Evolutionary conservation across 2,888 invertebrate species (phyloP).

Genomic region (Brachypalpus laphriformis): DNA sequence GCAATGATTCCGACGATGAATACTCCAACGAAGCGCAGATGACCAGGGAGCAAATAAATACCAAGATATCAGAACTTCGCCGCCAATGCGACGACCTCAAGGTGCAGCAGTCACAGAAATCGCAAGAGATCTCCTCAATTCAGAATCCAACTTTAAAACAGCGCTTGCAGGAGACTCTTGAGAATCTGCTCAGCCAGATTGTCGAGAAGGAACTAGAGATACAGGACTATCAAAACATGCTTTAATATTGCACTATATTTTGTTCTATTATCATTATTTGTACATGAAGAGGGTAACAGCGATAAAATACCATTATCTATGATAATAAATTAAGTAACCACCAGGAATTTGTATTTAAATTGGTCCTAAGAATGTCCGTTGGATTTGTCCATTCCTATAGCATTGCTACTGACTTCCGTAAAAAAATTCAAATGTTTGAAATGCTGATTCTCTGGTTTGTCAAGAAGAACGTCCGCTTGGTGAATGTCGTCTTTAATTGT

Average conservation of each 20-base stretch:
- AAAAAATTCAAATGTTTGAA: conserved; percentile 85
- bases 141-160: conserved; percentile 92
- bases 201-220: conserved; percentile 90
- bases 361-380: conserved; percentile 29
- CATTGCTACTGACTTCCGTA: conserved; percentile 28
- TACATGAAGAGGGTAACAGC: conserved; percentile 44
- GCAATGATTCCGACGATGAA: conserved; percentile 79
- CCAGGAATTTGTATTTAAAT: conserved; percentile 19
- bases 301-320: conserved; percentile 35
- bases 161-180: conserved; percentile 91
- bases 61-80: conserved; percentile 88
- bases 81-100: conserved; percentile 90
- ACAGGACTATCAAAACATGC: conserved; percentile 80
- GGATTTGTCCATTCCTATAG: not conserved
- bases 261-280: conserved; percentile 41
- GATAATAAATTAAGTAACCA: conserved; percentile 69
- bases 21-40: conserved; percentile 80
- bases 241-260: conserved; percentile 75
- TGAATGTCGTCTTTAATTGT: conserved; percentile 92
- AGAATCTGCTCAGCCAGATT: conserved; percentile 91
- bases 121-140: conserved; percentile 92
- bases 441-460: conserved; percentile 83
- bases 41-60: conserved; percentile 84
- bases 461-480: conserved; percentile 86
- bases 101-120: conserved; percentile 89